These are phyloP conservation scores for Discoglossus pictus DNA, from an alignment of 2,797 vertebrate genomes.

Conservation along the genomic window DNA sequence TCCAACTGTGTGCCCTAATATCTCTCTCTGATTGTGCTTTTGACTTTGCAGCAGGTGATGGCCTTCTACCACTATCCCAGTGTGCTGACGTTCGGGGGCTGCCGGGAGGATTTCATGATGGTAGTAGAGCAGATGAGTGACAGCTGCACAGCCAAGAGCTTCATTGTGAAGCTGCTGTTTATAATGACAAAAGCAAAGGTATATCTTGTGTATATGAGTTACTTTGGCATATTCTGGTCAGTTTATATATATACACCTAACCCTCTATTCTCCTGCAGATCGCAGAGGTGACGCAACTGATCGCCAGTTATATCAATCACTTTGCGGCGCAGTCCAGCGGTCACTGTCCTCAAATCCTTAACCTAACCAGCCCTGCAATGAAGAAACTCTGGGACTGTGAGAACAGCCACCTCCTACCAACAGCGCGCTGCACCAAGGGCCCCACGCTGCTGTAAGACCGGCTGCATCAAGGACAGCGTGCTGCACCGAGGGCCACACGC, in stretches of 20 bases:
- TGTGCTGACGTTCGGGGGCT: slow-evolving; percentile 91
- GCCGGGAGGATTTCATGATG: slow-evolving; percentile 90
- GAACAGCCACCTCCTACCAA: slow-evolving; percentile 73
- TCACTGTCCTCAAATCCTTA: slow-evolving; percentile 57
- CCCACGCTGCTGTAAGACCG: too few species aligned
- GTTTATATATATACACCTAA: too few species aligned
- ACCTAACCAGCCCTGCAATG: slow-evolving; percentile 53
- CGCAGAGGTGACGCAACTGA: slow-evolving; percentile 87
- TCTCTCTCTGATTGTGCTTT: too few species aligned
- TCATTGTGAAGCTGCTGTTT: slow-evolving; percentile 86
- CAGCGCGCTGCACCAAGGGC: slow-evolving; percentile 80
- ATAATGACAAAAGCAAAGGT: slow-evolving; percentile 88
- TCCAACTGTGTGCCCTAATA: too few species aligned
- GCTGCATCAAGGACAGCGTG: too few species aligned
- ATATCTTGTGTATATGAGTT: too few species aligned
- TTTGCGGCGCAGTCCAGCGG: slow-evolving; percentile 65
- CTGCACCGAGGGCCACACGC: too few species aligned
- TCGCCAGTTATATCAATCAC: slow-evolving; percentile 93
- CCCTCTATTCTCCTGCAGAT: too few species aligned
- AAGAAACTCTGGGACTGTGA: slow-evolving; percentile 76
- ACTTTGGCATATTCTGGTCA: too few species aligned
- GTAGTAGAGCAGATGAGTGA: slow-evolving; percentile 84
- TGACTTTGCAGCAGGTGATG: slow-evolving; percentile 77
- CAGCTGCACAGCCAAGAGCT: slow-evolving; percentile 77
- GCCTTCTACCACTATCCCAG: slow-evolving; percentile 80